phyloP scores from a whole-genome alignment of 2,888 invertebrate genomes.

The Cataglyphis altisquamis region DNA sequence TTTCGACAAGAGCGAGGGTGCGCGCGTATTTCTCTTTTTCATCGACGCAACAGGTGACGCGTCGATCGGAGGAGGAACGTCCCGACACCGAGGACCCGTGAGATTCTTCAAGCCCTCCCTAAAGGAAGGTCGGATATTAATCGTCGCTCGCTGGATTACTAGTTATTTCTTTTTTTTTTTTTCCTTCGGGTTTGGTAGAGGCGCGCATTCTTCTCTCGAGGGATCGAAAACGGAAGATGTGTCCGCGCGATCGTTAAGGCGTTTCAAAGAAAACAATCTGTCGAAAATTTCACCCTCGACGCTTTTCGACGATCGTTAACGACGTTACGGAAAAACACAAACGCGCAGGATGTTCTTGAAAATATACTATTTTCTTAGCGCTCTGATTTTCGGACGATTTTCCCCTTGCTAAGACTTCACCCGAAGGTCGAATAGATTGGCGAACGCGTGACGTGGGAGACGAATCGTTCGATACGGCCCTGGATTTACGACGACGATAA shows the following conservation, averaged over 20 bases:
- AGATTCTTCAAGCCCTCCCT: slow-evolving; percentile 19
- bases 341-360: not conserved
- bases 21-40: slow-evolving; percentile 24
- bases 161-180: slow-evolving; percentile 8
- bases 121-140: slow-evolving; percentile 37
- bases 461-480: not conserved
- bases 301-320: slow-evolving; percentile 26
- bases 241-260: slow-evolving; percentile 23
- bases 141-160: slow-evolving; percentile 28
- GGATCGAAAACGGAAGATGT: slow-evolving; percentile 15
- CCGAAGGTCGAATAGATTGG: not conserved
- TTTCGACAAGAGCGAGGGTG: slow-evolving; percentile 7
- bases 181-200: not conserved
- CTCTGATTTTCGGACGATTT: not conserved
- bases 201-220: not conserved
- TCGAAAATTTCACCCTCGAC: not conserved
- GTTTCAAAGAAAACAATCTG: slow-evolving; percentile 42
- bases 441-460: not conserved
- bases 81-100: slow-evolving; percentile 2
- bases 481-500: not conserved
- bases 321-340: not conserved
- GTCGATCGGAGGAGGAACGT: not conserved
- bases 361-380: not conserved
- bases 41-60: slow-evolving; percentile 44
- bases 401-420: not conserved